Percentiles rank a stretch among this genome's conserved stretches.
These are phyloP conservation scores for Oryzaephilus surinamensis DNA, from an alignment of 1,140 invertebrate species.

Conservation along the genomic window DNA sequence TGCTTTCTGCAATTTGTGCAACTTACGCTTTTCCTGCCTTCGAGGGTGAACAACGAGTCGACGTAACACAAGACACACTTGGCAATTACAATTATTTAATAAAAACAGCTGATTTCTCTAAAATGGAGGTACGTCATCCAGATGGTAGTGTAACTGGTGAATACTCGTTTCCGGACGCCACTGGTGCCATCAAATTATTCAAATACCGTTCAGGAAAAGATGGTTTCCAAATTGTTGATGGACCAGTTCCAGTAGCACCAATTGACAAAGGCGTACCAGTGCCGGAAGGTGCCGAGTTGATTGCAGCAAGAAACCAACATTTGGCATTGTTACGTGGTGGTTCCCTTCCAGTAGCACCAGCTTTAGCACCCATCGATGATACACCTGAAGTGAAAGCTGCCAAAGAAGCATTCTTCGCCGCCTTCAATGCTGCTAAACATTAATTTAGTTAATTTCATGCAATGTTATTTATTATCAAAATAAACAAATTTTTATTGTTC, in stretches of 20 bases:
- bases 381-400: conserved; percentile 12
- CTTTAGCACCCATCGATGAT: conserved; percentile 1
- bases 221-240: conserved; percentile 12
- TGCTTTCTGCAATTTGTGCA: too few species aligned
- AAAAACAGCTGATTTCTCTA: conserved; percentile 1
- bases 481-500: too few species aligned
- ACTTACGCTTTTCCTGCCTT: too few species aligned
- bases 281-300: neutral
- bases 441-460: too few species aligned
- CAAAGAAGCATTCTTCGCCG: conserved; percentile 6
- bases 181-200: neutral
- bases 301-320: too few species aligned
- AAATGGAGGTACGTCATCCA: conserved; percentile 9
- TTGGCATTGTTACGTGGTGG: neutral
- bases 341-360: neutral
- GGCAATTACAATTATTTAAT: conserved; percentile 10
- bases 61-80: conserved; percentile 8
- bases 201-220: conserved; percentile 9
- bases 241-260: conserved; percentile 6
- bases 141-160: conserved; percentile 10
- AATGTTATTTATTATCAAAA: too few species aligned
- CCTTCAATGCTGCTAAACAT: conserved; percentile 1
- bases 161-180: conserved; percentile 6
- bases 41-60: conserved; percentile 4
- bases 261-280: neutral